phyloP scores from a whole-genome alignment of 2,797 vertebrate genomes.

The Hippopotamyrus pictus region DNA sequence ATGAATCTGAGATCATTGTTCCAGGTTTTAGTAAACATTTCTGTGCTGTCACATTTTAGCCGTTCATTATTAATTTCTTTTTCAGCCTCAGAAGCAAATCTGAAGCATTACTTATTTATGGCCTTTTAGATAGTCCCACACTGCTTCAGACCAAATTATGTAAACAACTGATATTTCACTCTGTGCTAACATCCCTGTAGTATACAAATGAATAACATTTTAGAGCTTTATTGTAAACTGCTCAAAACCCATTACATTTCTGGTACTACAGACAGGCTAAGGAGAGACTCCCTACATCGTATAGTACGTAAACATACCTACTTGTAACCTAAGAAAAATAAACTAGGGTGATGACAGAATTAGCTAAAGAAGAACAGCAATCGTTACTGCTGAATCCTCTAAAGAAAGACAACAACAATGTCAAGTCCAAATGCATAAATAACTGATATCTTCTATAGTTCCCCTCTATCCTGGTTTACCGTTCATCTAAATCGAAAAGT shows the following conservation, averaged over 20 bases:
- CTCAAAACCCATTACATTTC: neutral
- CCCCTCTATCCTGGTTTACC: neutral
- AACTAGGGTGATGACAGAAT: neutral
- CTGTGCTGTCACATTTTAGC: neutral
- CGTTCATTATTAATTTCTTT: neutral
- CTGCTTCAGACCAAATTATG: constrained; percentile 5
- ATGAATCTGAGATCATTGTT: neutral
- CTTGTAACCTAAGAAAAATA: neutral
- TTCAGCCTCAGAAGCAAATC: neutral
- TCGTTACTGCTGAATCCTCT: neutral
- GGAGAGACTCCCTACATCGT: neutral
- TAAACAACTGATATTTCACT: constrained; percentile 4
- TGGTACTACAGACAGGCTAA: neutral
- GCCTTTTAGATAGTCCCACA: neutral
- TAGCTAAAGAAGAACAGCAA: neutral
- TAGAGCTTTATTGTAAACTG: neutral
- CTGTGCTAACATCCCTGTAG: neutral
- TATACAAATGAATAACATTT: constrained; percentile 4
- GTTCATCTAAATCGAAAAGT: neutral
- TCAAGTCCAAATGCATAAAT: neutral
- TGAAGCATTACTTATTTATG: neutral
- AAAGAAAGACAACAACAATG: neutral
- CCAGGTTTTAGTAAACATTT: neutral
- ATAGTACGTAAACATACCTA: neutral
- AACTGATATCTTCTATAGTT: neutral